Base-by-base conservation (phyloP, 2,113 vertebrate genomes). In the Vireo altiloquus region DNA sequence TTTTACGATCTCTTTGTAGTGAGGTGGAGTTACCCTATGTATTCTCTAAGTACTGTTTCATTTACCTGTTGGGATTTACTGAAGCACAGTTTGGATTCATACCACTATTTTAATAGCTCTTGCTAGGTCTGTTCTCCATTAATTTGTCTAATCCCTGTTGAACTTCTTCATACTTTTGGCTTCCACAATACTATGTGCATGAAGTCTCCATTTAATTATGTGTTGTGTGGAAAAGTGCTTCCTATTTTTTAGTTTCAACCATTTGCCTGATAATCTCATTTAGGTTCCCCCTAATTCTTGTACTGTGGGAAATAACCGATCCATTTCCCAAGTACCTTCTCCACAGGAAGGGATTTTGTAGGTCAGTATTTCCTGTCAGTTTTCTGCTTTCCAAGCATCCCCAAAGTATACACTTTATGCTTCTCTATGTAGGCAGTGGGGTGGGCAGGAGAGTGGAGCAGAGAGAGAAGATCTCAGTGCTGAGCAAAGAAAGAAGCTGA, bases 171-270 rank as follows among this genome's bases (percentile, higher is more conserved):
- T 74, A 66, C 23, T 85, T 87, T 57, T 79, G 90, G 92, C 87
- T 90, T 74, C 66, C 30, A n/a, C 30, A 16, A 24, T 74, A 18
- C 75, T 66, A 9, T 63, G 23, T 53, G 30, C 53, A 37, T 59
- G 49, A 64, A 85, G 40, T 72, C 70, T 76, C 53, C 39, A 24
- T 84, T 92, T 94, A 93, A 86, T 88, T 82, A 94, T 20, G 79
- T 90, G 79, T 69, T 82, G 63, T 80, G 35, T 86, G 79, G 69
- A 93, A 88, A 94, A 93, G 66, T 63, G 21, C 66, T 96, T 94
- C 90, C 71, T 92, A 59, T 80, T 80, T 90, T 93, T 76, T 7
- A 4, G 9, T 88, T 93, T 90, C 7, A 7, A 15, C 28, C 25
- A 24, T 93, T 57, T 90, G 39, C 28, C 82, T 93, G 88, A 86